Evolutionary conservation across 1,140 invertebrate species (phyloP).

Genomic region (Caenorhabditis inopinata): DNA sequence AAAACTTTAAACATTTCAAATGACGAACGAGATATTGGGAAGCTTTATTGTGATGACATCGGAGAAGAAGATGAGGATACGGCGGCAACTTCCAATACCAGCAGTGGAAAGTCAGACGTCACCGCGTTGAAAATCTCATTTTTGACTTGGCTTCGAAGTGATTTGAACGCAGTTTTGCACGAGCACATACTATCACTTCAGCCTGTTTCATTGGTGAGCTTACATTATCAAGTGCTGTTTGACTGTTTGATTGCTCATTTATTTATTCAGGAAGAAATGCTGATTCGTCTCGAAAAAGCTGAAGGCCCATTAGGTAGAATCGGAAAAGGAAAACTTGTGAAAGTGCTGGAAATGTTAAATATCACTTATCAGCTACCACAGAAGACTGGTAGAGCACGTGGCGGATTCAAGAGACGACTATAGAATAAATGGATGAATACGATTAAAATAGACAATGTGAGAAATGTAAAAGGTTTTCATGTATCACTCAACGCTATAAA

Average conservation of each 20-base stretch:
- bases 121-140: background rate
- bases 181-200: background rate
- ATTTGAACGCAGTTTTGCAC: background rate
- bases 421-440: too few relatives aligned
- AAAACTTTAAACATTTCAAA: conserved; percentile 10
- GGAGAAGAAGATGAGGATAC: conserved; percentile 3
- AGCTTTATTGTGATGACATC: background rate
- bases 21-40: background rate
- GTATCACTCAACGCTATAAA: too few relatives aligned
- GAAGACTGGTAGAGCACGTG: background rate
- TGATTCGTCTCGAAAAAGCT: background rate
- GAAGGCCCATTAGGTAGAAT: background rate
- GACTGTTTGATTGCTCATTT: background rate
- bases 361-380: conserved; percentile 13
- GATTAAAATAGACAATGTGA: too few relatives aligned
- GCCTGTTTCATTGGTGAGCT: background rate
- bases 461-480: too few relatives aligned
- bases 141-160: background rate
- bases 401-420: background rate
- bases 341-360: background rate
- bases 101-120: background rate
- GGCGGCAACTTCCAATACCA: background rate
- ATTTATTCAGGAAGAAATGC: conserved; percentile 28
- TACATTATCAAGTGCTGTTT: background rate
- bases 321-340: conserved; percentile 17